Evolutionary conservation across 2,113 vertebrate species (phyloP).

Genomic region (human): GRCh38 chr12:122278501-122279000

Average conservation of each 20-base stretch:
- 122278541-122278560: fast-evolving
- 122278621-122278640: fast-evolving
- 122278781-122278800: conserved; percentile 81
- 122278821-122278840: conserved; percentile 90
- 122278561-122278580: fast-evolving
- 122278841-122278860: conserved; percentile 91
- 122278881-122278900: conserved; percentile 89
- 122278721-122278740: background rate
- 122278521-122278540: fast-evolving
- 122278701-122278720: background rate
- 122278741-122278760: background rate
- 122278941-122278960: conserved; percentile 82
- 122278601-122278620: too few relatives aligned
- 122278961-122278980: background rate
- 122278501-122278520: background rate
- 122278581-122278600: background rate
- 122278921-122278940: conserved; percentile 87
- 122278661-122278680: fast-evolving
- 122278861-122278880: conserved; percentile 91
- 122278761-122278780: fast-evolving
- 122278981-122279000: fast-evolving
- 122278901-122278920: conserved; percentile 88
- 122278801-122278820: conserved; percentile 81
- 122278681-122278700: fast-evolving
- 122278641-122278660: background rate